Evolutionary conservation across 2,797 vertebrate species (phyloP), one percentile per base, ranked within the genome.

Genomic region (Pangasius djambal): DNA sequence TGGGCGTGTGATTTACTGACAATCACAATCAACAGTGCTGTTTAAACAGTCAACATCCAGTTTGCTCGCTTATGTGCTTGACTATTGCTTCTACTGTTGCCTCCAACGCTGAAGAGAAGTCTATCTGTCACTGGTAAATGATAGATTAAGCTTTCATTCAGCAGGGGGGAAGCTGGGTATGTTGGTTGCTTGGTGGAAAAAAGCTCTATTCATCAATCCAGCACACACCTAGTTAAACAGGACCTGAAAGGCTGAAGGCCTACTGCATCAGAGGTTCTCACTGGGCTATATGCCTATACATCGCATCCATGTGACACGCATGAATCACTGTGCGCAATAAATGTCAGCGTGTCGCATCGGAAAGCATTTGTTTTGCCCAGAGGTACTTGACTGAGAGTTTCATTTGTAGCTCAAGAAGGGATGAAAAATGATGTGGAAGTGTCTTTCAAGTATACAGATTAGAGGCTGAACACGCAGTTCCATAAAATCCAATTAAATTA

Each of bases 81-180:
- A 94, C 93, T 88, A 89, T 93, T 94, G 92, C 92, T 88, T 87
- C 91, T 88, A 93, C 93, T 94, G 94, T 93, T 93, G 94, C 95
- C 85, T 83, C 92, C 95, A 94, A 94, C 94, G 95, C 94, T 95
- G 95, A 97, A 95, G 95, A 95, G 96, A 96, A 95, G 95, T 93
- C 94, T 95, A 95, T 96, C 95, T 94, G 94, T 96, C 95, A 96
- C 96, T 96, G 95, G 95, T 95, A 96, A 96, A 96, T 96, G 94
- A 96, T 96, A 96, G 95, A 97, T 96, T 96, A 96, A 96, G 96
- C 95, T 96, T 96, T 96, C 95, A 94, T 95, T 95, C 95, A 94
- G 95, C 92, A 86, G 92, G 81, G 55, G 57, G 16, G 94, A 89
- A 92, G 94, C 92, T 93, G 94, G 94, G 93, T 94, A 96, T 95